Evolutionary conservation across 2,888 invertebrate genomes (phyloP).

Genomic region (Drosophila maculinotata): DNA sequence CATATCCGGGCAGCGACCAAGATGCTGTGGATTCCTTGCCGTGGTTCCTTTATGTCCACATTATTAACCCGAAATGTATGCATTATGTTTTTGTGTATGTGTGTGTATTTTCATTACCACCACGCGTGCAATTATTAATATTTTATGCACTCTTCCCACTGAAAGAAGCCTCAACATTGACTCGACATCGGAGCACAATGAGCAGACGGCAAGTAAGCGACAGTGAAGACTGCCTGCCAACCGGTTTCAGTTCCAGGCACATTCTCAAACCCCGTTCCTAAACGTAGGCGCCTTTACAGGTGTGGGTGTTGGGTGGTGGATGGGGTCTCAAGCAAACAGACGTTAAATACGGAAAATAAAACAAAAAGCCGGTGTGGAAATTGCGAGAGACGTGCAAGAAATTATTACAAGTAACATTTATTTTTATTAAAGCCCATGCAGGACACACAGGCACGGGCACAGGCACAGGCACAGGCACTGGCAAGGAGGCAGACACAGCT

Average conservation of each 20-base stretch:
- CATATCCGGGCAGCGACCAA: conserved; percentile 5
- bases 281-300: neutral
- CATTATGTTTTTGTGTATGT: conserved; percentile 54
- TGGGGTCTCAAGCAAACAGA: conserved; percentile 30
- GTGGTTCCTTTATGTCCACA: conserved; percentile 53
- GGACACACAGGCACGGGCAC: conserved; percentile 29
- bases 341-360: conserved; percentile 60
- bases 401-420: conserved; percentile 79
- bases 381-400: conserved; percentile 73
- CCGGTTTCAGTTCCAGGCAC: conserved; percentile 1
- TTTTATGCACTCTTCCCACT: conserved; percentile 67
- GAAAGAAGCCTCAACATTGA: conserved; percentile 31
- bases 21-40: neutral
- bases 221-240: conserved; percentile 13
- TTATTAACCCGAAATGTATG: conserved; percentile 75
- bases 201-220: conserved; percentile 61
- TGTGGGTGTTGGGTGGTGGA: neutral
- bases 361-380: conserved; percentile 51
- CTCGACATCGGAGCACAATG: conserved; percentile 54
- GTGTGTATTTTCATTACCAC: conserved; percentile 73
- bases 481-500: conserved; percentile 31
- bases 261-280: conserved; percentile 1
- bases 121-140: conserved; percentile 79
- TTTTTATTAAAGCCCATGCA: conserved; percentile 74
- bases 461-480: neutral